These are phyloP conservation scores for Gallirallus australis DNA, from an alignment of 2,797 vertebrate species.

Conservation along the genomic window DNA sequence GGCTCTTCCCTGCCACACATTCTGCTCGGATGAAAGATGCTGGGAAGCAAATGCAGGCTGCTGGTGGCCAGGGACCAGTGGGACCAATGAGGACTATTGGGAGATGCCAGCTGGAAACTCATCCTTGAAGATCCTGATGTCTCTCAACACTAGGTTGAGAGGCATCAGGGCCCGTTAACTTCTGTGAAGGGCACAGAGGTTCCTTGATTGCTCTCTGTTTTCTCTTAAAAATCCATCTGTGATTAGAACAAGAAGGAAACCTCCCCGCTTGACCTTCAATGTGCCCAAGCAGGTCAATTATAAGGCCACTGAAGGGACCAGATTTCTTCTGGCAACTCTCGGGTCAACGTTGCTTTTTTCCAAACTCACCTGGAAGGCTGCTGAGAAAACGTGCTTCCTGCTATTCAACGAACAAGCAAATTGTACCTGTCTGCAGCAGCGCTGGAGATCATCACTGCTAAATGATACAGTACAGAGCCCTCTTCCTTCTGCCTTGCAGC, in stretches of 20 bases:
- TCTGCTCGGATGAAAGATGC: neutral
- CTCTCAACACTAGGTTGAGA: neutral
- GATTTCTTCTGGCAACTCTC: neutral
- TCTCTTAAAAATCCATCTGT: slow-evolving; percentile 25
- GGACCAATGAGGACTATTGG: neutral
- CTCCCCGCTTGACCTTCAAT: neutral
- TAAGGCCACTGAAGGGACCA: neutral
- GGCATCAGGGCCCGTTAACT: slow-evolving; percentile 28
- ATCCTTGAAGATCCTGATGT: neutral
- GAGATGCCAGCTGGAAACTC: neutral
- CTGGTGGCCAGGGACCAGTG: neutral
- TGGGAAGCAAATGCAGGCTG: neutral
- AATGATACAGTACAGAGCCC: neutral
- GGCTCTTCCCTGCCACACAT: accelerated
- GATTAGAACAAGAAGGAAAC: neutral
- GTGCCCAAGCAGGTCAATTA: neutral
- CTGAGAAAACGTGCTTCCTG: neutral
- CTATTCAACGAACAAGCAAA: neutral
- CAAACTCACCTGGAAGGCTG: neutral
- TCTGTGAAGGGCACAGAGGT: neutral
- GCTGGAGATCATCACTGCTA: neutral
- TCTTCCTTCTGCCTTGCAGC: neutral
- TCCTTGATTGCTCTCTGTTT: neutral
- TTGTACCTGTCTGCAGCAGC: neutral
- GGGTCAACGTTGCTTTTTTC: neutral